Conservation (phyloP, 1,140 invertebrate species). For the Camponotus pennsylvanicus region DNA sequence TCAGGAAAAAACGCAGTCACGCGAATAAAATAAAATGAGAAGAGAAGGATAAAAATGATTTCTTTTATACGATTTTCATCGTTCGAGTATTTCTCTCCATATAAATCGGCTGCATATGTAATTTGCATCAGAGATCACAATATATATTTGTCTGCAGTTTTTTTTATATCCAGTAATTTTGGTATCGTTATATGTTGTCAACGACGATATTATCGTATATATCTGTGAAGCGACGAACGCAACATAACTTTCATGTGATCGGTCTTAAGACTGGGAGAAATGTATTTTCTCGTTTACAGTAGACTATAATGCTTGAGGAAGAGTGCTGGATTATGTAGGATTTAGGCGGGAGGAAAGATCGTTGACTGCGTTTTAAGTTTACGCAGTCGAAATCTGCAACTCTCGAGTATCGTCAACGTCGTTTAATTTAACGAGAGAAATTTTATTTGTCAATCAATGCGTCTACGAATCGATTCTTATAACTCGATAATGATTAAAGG, state of each 20-base stretch:
- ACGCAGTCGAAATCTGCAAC: not conserved
- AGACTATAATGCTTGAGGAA: conserved; percentile 64
- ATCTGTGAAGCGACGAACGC: conserved; percentile 20
- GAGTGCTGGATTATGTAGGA: conserved; percentile 71
- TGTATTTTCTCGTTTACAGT: conserved; percentile 64
- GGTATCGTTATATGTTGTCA: conserved; percentile 12
- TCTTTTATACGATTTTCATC: not conserved
- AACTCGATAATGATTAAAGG: not conserved
- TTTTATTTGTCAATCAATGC: not conserved
- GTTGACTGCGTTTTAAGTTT: not conserved
- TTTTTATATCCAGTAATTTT: conserved; percentile 18
- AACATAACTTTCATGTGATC: conserved; percentile 67
- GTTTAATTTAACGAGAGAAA: not conserved
- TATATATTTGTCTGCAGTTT: not conserved
- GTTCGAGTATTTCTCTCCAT: not conserved
- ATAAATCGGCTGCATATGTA: conserved; percentile 4
- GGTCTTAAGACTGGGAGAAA: conserved; percentile 72
- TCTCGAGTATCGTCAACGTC: not conserved
- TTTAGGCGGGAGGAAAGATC: not conserved
- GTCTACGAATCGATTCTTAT: not conserved
- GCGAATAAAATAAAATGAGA: not conserved
- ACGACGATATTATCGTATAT: conserved; percentile 13
- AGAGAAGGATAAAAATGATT: too few relatives aligned
- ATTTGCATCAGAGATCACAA: not conserved
- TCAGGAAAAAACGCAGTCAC: not conserved